A percentile compares a stretch with the other conserved stretches of the same genome.
Conservation (phyloP, 2,113 vertebrate species). For the Hyperopisus bebe region DNA sequence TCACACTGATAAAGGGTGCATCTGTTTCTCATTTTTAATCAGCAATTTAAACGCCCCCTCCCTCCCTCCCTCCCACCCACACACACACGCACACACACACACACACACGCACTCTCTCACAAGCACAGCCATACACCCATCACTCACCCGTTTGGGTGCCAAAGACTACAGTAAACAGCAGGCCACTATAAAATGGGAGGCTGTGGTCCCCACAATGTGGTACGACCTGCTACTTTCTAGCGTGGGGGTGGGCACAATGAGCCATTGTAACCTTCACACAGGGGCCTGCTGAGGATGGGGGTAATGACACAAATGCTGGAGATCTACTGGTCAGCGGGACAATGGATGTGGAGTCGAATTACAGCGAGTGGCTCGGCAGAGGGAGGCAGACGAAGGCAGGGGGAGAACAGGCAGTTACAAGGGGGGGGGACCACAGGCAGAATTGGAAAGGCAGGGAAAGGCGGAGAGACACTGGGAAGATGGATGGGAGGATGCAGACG, state of each 20-base stretch:
- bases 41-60: constrained; percentile 44
- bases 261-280: constrained; percentile 49
- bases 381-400: background rate
- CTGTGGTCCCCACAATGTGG: background rate
- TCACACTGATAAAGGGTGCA: constrained; percentile 35
- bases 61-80: background rate
- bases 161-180: background rate
- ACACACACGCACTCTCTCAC: background rate
- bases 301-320: background rate
- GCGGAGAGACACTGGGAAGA: constrained; percentile 7
- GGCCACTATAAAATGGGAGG: constrained; percentile 4
- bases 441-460: background rate
- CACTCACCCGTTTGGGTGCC: background rate
- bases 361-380: background rate
- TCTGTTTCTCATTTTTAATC: constrained; percentile 45
- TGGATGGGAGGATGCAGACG: constrained; percentile 25
- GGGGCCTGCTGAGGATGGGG: constrained; percentile 35
- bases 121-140: background rate
- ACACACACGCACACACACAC: background rate
- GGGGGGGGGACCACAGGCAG: background rate
- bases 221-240: background rate
- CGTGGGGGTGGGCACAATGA: background rate
- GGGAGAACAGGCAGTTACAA: background rate
- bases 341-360: background rate
- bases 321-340: constrained; percentile 19